Base-by-base conservation (phyloP, 2,113 vertebrate genomes). In the Mobula hypostoma region DNA sequence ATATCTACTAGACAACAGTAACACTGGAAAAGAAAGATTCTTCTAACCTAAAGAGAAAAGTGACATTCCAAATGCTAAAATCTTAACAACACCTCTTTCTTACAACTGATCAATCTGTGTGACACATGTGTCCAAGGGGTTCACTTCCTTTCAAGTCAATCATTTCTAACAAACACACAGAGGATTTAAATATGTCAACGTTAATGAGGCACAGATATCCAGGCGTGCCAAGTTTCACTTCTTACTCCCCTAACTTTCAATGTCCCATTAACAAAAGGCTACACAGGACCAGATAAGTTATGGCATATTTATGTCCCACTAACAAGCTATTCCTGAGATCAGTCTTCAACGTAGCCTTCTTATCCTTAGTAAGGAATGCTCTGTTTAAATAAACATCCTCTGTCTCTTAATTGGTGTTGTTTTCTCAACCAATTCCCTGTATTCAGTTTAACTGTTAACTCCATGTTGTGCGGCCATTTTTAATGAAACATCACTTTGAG, bases 321-420 rank as follows among this genome's bases (percentile, higher is more conserved):
- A 79, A 36, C n/a, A 15, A 79, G 77, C 77, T 36, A 79, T 32
- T 79, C 77, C 77, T 79, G 77, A 79, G 77, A 36, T 79, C 77
- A 79, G 77, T 79, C 32, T n/a, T 79, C n/a, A 79, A 79, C 17
- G n/a, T 79, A 79, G 77, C 77, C 32, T 32, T 36, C 77, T 79
- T 79, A 79, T 79, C 77, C 77, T 8, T 79, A n/a, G n/a, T 32
- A 36, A 79, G n/a, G 77, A 79, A 79, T 79, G 77, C 36, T n/a
- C 77, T 32, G 77, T 79, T 79, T 79, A 36, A 79, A 79, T 79
- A 79, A 79, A 79, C 77, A 79, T 79, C 77, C 77, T 79, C 32
- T 36, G 77, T 32, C n/a, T 79, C 36, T 79, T 79, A 79, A 79
- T 79, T 79, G 32, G 77, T 79, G 32, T 79, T 79, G 77, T 36